Evolutionary conservation across 2,797 vertebrate genomes (phyloP), one percentile per base, ranked within the genome.

Genomic region (Phoeniculus purpureus): DNA sequence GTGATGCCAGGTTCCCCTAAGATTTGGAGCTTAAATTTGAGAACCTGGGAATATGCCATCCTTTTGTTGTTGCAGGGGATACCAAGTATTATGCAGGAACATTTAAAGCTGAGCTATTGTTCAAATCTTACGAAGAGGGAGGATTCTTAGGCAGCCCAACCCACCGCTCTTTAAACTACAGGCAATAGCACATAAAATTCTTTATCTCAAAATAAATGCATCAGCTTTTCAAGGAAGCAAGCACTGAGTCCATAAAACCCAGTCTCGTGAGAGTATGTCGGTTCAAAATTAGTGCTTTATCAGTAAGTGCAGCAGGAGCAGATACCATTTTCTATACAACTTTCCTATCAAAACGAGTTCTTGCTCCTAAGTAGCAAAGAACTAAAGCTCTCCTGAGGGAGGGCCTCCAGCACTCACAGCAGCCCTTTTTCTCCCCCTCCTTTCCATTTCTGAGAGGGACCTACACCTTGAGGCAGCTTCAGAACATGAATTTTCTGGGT

Each of bases 61-160:
- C 29, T 48, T 60, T 3, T 21, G 0, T 2, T 29, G 3, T 0
- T 4, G 29, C 0, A 47, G 47, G 17, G 19, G 34, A 18, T 3
- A 9, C 3, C 12, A 25, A 3, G 2, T 0, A 13, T 18, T 64
- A 19, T 2, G 0, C 5, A 0, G 14, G 0, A 16, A 4, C 4
- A 23, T 12, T 22, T 45, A 67, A 68, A 65, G 60, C n/a, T 5
- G 34, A 81, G 74, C n/a, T 45, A 3, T 0, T 9, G 45, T 67
- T 88, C 17, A 10, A 0, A 3, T 2, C 56, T 32, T 32, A 25
- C 77, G 25, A 37, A 12, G 47, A 27, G 26, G 47, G 21, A 34
- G 15, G 34, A n/a, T 15, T 54, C 50, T 8, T 14, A 15, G 27
- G 32, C 25, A 37, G 37, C n/a, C 27, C 82, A 60, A 5, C 11